A percentile compares a stretch with the other conserved stretches of the same genome.
phyloP scores from a whole-genome alignment of 23 tunicate genomes.

The Oikopleura dioica region DNA sequence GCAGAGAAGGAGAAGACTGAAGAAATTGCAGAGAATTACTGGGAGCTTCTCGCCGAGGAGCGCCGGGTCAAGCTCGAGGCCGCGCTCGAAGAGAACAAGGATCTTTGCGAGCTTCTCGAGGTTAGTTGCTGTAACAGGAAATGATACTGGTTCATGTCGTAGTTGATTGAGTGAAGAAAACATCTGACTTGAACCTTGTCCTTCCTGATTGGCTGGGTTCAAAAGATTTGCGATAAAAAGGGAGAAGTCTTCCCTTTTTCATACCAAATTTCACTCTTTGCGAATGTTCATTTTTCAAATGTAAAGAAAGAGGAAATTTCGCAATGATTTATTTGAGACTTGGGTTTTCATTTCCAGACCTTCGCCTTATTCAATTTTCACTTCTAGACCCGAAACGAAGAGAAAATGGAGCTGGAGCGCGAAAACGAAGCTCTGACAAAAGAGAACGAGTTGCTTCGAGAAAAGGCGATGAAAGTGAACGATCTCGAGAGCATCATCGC shows the following conservation, averaged over 20 bases:
- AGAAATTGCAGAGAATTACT: background rate
- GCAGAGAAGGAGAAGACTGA: background rate
- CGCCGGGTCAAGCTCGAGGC: background rate
- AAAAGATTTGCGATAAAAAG: too few species aligned
- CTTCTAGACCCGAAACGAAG: background rate
- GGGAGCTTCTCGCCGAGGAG: background rate
- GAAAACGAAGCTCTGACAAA: background rate
- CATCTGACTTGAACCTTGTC: too few species aligned
- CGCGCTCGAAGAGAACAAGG: conserved; percentile 3
- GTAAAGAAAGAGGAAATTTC: too few species aligned
- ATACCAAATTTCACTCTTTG: too few species aligned
- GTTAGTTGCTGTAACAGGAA: too few species aligned
- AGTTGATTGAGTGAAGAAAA: too few species aligned
- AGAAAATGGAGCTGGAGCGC: background rate
- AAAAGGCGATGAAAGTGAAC: conserved; percentile 3
- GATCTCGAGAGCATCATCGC: conserved; percentile 5
- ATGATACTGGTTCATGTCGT: too few species aligned
- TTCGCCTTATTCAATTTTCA: background rate
- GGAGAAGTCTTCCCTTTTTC: too few species aligned
- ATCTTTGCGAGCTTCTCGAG: background rate
- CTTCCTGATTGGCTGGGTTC: too few species aligned
- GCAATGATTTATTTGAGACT: too few species aligned
- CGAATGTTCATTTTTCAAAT: too few species aligned
- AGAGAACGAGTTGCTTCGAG: background rate
- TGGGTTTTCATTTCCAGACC: background rate